These are phyloP conservation scores for Ectropis grisescens DNA, from an alignment of 1,140 invertebrate species.

Conservation along the genomic window DNA sequence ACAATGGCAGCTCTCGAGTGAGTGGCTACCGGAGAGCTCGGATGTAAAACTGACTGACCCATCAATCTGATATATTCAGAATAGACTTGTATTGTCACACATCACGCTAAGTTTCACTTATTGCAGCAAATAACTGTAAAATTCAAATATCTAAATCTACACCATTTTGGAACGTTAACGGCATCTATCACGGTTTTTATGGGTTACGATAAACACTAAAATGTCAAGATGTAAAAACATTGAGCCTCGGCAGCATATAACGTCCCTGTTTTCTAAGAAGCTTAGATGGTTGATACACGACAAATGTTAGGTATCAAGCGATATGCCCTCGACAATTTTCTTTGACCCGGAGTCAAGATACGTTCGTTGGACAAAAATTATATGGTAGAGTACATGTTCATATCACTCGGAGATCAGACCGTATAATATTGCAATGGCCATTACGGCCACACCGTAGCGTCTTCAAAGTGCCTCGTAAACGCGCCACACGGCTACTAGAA, in stretches of 20 bases:
- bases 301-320: slow-evolving; percentile 34
- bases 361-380: slow-evolving; percentile 47
- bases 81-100: background rate
- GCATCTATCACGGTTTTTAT: no score
- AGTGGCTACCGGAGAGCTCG: slow-evolving; percentile 3
- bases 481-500: slow-evolving; percentile 62
- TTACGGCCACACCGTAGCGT: slow-evolving; percentile 56
- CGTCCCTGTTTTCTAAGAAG: slow-evolving; percentile 28
- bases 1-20: slow-evolving; percentile 13
- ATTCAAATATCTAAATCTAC: no score
- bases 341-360: slow-evolving; percentile 43
- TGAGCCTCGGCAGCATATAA: slow-evolving; percentile 11
- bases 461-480: slow-evolving; percentile 62
- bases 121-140: no score
- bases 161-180: no score
- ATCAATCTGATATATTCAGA: slow-evolving; percentile 1
- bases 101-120: no score
- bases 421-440: slow-evolving; percentile 60
- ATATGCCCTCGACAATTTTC: slow-evolving; percentile 36
- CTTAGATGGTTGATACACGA: slow-evolving; percentile 35
- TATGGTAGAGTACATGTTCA: slow-evolving; percentile 45
- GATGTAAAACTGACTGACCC: slow-evolving; percentile 1
- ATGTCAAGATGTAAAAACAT: slow-evolving; percentile 13
- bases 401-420: slow-evolving; percentile 53
- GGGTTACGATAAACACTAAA: slow-evolving; percentile 13